Conservation (phyloP, 1,140 invertebrate species). For the Bradysia coprophila region DNA sequence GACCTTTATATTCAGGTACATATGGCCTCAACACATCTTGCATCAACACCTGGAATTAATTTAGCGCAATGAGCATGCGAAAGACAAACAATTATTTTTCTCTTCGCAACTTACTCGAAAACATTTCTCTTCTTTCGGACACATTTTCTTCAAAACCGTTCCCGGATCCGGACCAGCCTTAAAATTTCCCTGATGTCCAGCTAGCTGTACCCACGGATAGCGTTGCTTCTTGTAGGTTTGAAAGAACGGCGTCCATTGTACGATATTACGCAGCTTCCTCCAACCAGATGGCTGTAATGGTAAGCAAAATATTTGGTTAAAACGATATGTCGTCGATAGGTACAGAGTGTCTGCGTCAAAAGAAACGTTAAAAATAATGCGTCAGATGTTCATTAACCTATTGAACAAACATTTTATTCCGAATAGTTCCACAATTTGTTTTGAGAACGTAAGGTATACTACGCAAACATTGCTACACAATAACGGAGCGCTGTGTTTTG, state of each 20-base stretch:
- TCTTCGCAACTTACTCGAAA: constrained; percentile 36
- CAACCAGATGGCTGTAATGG: constrained; percentile 82
- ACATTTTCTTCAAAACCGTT: constrained; percentile 85
- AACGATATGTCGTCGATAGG: neutral
- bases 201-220: constrained; percentile 91
- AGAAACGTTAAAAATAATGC: no score
- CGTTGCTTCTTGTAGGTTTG: constrained; percentile 90
- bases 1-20: constrained; percentile 80
- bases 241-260: constrained; percentile 91
- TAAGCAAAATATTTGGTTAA: constrained; percentile 15
- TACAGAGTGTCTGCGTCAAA: no score
- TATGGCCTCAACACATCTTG: constrained; percentile 69
- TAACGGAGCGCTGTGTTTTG: no score
- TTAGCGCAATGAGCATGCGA: constrained; percentile 4
- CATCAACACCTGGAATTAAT: constrained; percentile 57
- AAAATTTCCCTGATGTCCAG: constrained; percentile 88
- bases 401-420: no score
- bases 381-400: no score
- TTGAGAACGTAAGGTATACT: no score
- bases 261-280: constrained; percentile 81
- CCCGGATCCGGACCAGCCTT: constrained; percentile 80
- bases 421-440: no score
- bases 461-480: no score
- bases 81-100: neutral
- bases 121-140: constrained; percentile 72